Conservation (phyloP, 2,113 vertebrate species). For the Thunnus maccoyii region DNA sequence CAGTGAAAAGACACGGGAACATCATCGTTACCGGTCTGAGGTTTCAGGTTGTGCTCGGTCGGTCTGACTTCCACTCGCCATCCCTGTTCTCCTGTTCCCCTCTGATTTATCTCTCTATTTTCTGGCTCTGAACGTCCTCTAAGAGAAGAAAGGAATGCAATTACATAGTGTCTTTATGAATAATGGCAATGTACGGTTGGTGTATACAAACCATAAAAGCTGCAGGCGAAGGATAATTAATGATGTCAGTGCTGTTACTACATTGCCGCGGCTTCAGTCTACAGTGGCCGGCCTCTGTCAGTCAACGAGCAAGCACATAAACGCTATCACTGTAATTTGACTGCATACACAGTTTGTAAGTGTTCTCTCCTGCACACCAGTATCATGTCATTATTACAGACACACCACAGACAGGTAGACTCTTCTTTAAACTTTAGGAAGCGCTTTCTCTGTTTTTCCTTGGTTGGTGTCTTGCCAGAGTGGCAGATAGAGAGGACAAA, state of each 20-base stretch:
- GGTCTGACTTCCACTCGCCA: neutral
- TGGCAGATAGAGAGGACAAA: neutral
- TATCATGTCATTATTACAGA: neutral
- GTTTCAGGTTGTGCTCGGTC: conserved; percentile 20
- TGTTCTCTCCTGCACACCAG: neutral
- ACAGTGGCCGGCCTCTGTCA: neutral
- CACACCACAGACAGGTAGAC: neutral
- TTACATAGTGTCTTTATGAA: conserved; percentile 4
- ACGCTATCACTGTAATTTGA: neutral
- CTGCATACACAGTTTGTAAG: neutral
- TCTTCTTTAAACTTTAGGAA: neutral
- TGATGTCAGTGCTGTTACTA: conserved; percentile 14
- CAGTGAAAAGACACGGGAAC: neutral
- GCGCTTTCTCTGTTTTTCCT: neutral
- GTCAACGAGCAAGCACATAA: neutral
- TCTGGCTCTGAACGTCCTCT: conserved; percentile 1
- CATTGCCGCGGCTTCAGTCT: neutral
- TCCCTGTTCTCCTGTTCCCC: conserved; percentile 1
- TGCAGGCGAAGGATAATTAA: neutral
- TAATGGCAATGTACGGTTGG: conserved; percentile 14
- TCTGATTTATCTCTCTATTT: neutral
- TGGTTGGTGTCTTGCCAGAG: conserved; percentile 9
- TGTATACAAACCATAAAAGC: conserved; percentile 15
- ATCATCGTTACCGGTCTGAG: conserved; percentile 16
- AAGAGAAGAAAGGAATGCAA: conserved; percentile 4